Percentiles rank a stretch among this genome's conserved stretches.
These are phyloP conservation scores for Drosophila mauritiana DNA, from an alignment of 1,140 invertebrate species.

Conservation along the genomic window DNA sequence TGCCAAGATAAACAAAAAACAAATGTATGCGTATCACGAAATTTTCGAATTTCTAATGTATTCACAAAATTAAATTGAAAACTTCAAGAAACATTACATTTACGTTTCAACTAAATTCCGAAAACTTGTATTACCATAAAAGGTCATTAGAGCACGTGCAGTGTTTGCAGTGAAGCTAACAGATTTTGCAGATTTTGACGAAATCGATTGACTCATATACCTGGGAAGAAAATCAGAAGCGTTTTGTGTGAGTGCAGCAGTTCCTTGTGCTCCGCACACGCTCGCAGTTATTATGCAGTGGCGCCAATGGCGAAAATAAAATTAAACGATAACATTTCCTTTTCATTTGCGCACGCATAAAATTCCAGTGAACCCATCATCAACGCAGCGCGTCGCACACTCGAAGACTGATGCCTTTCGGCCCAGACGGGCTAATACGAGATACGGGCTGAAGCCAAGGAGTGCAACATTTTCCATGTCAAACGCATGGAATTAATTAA, in stretches of 20 bases:
- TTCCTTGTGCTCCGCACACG: slow-evolving; percentile 23
- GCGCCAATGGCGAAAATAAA: slow-evolving; percentile 80
- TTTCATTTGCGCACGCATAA: slow-evolving; percentile 79
- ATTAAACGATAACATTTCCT: slow-evolving; percentile 84
- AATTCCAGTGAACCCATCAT: slow-evolving; percentile 36
- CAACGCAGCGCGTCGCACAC: slow-evolving; percentile 8
- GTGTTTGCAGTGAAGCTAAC: no score
- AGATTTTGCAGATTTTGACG: no score
- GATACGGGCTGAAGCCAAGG: slow-evolving; percentile 3
- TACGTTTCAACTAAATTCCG: neutral
- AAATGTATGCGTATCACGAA: no score
- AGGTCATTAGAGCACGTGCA: no score
- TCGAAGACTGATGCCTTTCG: slow-evolving; percentile 22
- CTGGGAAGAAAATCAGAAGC: neutral
- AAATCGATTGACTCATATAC: no score
- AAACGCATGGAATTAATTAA: slow-evolving; percentile 74
- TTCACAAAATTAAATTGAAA: no score
- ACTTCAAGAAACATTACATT: no score
- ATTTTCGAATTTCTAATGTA: no score
- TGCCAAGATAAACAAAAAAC: no score
- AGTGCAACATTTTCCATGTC: slow-evolving; percentile 49
- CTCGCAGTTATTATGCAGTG: slow-evolving; percentile 68
- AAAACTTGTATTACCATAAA: neutral
- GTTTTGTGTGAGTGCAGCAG: slow-evolving; percentile 21
- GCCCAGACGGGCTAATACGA: slow-evolving; percentile 28